Base-by-base conservation (phyloP, 2,797 vertebrate genomes). In the Sandelia bainsii region DNA sequence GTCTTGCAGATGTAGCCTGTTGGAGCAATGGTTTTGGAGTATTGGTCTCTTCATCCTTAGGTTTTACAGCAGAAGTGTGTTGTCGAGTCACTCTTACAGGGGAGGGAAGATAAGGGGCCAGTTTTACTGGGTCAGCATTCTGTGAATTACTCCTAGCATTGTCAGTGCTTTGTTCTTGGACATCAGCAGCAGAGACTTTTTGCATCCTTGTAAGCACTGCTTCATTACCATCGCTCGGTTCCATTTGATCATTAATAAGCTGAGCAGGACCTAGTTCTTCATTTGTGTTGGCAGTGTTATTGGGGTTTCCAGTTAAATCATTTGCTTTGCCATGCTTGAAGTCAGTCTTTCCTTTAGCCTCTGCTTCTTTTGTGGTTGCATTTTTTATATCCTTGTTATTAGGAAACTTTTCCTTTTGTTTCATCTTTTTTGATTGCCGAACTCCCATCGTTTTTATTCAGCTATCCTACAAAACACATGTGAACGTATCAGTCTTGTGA, bases 381-480 rank as follows among this genome's bases (percentile, higher is more conserved):
- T 49, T 48, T 67, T 48, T 25, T 27, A n/a, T 40, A 13, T 68
- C 44, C 11, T 27, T 20, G 1, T 27, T 39, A 4, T 39, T 9
- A 14, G 6, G 17, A 14, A 25, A 10, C 3, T 67, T 37, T 23
- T 25, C 20, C 14, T 37, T 42, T 13, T 19, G 13, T 51, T n/a
- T 40, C 11, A 1, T 40, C 3, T 40, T n/a, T 25, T 53, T 56
- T 14, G 60, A 49, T 8, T 6, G 34, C 19, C 3, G 46, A 42
- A 6, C 14, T 11, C 60, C 69, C 69, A 72, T 72, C 20, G 17
- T 62, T 11, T 37, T 22, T 22, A 23, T 29, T 62, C 44, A 17
- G 27, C 23, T 11, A 29, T 49, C 46, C 61, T 72, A 53, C 25
- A 34, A 72, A 64, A 58, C 9, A 62, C 5, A 25, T 6, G 8